Percentiles rank a stretch among this genome's conserved stretches.
phyloP scores from a whole-genome alignment of 1,140 invertebrate genomes.

The Sogatella furcifera region DNA sequence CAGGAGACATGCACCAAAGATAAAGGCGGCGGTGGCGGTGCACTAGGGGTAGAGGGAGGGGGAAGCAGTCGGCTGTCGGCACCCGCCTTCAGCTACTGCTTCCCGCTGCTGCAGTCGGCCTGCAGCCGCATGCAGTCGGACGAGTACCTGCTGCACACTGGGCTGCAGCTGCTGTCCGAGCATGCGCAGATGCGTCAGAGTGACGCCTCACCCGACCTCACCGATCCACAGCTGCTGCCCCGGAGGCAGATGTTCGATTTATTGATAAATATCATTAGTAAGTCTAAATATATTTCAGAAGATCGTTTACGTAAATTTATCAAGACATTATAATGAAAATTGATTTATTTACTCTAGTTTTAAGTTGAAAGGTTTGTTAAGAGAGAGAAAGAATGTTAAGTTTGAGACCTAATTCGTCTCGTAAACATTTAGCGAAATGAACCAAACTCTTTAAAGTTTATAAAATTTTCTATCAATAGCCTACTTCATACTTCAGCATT shows the following conservation, averaged over 20 bases:
- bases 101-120: conserved; percentile 63
- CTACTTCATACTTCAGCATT: too few relatives aligned
- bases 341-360: too few relatives aligned
- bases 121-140: conserved; percentile 38
- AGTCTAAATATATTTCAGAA: conserved; percentile 28
- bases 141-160: conserved; percentile 46
- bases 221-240: conserved; percentile 67
- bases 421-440: too few relatives aligned
- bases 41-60: conserved; percentile 14
- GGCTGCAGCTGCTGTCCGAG: conserved; percentile 56
- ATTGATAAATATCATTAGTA: conserved; percentile 68
- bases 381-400: too few relatives aligned
- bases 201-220: conserved; percentile 37
- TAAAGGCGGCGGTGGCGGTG: conserved; percentile 9
- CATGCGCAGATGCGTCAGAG: conserved; percentile 50
- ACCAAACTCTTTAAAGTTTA: too few relatives aligned
- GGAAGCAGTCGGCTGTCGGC: conserved; percentile 44
- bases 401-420: too few relatives aligned
- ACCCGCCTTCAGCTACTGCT: conserved; percentile 71
- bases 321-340: too few relatives aligned
- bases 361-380: too few relatives aligned
- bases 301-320: too few relatives aligned
- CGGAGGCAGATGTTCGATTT: conserved; percentile 67
- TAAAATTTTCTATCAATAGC: too few relatives aligned
- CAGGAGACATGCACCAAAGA: conserved; percentile 30